phyloP scores from a whole-genome alignment of 2,888 invertebrate species.

The Zonitis immaculata region DNA sequence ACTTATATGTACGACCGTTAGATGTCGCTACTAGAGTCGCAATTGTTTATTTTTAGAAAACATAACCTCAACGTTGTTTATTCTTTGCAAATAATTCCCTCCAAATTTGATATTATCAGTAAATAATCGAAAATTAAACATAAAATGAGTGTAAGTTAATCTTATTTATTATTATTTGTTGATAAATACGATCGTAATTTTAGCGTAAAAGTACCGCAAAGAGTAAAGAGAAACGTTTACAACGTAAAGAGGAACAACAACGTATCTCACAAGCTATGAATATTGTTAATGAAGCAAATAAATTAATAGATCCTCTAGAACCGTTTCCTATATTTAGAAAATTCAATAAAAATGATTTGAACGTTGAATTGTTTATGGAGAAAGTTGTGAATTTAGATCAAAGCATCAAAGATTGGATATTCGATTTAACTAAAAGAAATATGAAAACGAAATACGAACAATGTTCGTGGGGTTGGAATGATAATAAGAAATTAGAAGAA shows the following conservation, averaged over 20 bases:
- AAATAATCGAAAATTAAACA: too few relatives aligned
- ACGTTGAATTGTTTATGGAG: conserved; percentile 58
- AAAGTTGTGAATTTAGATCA: conserved; percentile 56
- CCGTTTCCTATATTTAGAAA: conserved; percentile 59
- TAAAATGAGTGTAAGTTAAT: too few relatives aligned
- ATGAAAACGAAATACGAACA: conserved; percentile 71
- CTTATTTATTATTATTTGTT: too few relatives aligned
- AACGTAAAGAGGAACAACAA: conserved; percentile 58
- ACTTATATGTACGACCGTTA: too few relatives aligned
- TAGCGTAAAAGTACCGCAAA: conserved; percentile 56
- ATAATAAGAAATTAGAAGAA: conserved; percentile 66
- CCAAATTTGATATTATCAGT: too few relatives aligned
- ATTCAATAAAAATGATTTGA: conserved; percentile 58
- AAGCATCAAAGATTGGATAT: conserved; percentile 62
- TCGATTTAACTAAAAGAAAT: conserved; percentile 70
- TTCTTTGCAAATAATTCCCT: too few relatives aligned
- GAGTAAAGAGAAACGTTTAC: conserved; percentile 59
- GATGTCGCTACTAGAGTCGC: too few relatives aligned
- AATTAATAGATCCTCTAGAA: conserved; percentile 55
- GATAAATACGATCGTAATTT: conserved; percentile 8
- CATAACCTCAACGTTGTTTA: too few relatives aligned
- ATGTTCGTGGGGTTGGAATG: conserved; percentile 80
- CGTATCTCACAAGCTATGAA: conserved; percentile 58
- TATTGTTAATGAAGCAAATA: conserved; percentile 59
- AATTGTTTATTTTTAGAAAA: too few relatives aligned